Conservation (phyloP, 2,113 vertebrate genomes). For the Oostethus manadensis region DNA sequence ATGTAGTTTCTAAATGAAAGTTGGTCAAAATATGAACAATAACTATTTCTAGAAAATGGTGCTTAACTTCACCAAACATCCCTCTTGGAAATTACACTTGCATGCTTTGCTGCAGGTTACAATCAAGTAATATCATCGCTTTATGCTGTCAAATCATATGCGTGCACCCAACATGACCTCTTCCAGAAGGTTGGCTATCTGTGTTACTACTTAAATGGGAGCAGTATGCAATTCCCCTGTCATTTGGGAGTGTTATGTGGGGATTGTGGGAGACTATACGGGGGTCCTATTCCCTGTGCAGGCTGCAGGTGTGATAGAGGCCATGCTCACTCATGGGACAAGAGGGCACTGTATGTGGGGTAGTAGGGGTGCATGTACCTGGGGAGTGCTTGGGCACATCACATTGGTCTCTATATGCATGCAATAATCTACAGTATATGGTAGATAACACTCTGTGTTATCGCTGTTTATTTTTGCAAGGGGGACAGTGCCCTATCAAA, state of each 20-base stretch:
- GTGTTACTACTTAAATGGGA: constrained; percentile 52
- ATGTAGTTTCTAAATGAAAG: too few relatives aligned
- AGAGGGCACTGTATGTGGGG: constrained; percentile 27
- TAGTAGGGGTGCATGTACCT: constrained; percentile 48
- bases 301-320: constrained; percentile 74
- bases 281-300: constrained; percentile 63
- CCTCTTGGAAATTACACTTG: too few relatives aligned
- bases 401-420: constrained; percentile 41
- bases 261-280: constrained; percentile 47
- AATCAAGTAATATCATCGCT: constrained; percentile 24
- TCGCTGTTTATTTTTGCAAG: too few relatives aligned
- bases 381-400: constrained; percentile 50
- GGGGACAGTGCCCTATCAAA: too few relatives aligned
- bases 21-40: too few relatives aligned
- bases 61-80: too few relatives aligned
- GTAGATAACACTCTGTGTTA: too few relatives aligned
- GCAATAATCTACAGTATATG: constrained; percentile 15
- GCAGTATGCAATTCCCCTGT: constrained; percentile 51
- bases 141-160: constrained; percentile 29
- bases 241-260: constrained; percentile 53
- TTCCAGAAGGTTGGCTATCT: constrained; percentile 52
- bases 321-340: constrained; percentile 59
- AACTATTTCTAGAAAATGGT: too few relatives aligned
- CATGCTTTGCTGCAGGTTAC: not conserved
- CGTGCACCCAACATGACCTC: constrained; percentile 39